Percentiles rank a stretch among this genome's conserved stretches.
phyloP scores from a whole-genome alignment of 2,113 vertebrate species.

The Stomatorhinus ivindoensis region DNA sequence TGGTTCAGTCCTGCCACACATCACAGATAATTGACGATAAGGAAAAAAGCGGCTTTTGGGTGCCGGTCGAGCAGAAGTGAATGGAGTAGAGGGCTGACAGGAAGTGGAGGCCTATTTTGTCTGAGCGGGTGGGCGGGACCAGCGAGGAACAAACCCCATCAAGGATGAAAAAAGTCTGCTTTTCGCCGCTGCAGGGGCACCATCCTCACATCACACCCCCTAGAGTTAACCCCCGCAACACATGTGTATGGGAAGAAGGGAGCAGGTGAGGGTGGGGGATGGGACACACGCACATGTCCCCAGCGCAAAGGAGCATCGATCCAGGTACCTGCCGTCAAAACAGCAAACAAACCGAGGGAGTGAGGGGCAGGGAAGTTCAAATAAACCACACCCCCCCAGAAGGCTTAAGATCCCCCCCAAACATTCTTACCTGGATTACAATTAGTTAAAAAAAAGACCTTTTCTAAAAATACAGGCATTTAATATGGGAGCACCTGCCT shows the following conservation, averaged over 20 bases:
- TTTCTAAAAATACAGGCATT: neutral
- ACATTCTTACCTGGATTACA: neutral
- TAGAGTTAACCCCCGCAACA: neutral
- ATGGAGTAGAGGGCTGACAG: neutral
- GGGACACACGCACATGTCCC: neutral
- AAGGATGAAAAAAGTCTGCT: neutral
- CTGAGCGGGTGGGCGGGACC: neutral
- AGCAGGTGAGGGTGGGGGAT: neutral
- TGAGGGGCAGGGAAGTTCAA: neutral
- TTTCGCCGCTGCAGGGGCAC: neutral
- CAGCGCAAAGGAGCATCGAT: neutral
- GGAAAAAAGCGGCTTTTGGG: neutral
- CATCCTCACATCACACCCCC: neutral
- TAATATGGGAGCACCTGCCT: neutral
- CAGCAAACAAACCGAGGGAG: neutral
- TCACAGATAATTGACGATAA: slow-evolving; percentile 5
- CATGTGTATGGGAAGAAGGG: neutral
- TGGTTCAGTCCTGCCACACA: neutral
- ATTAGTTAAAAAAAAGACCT: neutral
- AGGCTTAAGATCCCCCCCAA: neutral
- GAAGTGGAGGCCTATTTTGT: neutral
- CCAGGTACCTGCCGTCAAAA: neutral
- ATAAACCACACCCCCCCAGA: neutral
- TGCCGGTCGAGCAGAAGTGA: neutral
- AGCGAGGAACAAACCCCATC: neutral